Evolutionary conservation across 2,797 vertebrate genomes (phyloP).

Genomic region (Varecia variegata): DNA sequence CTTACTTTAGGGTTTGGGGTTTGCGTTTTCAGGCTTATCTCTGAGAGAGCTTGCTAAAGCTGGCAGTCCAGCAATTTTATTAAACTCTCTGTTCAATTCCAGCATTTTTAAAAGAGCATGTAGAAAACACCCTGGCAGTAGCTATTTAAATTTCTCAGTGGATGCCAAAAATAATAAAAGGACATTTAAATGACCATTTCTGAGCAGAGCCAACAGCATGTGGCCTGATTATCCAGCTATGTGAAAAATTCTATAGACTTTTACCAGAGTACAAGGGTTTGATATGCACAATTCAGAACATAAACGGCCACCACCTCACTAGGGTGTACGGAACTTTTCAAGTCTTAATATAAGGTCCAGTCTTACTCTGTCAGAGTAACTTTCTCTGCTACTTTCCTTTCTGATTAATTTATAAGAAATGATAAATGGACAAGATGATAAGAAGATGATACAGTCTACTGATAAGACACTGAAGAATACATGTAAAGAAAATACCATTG

Average conservation of each 20-base stretch:
- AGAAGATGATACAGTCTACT: not conserved
- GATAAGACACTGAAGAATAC: not conserved
- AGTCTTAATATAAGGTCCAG: not conserved
- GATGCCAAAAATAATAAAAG: constrained; percentile 72
- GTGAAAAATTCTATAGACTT: constrained; percentile 53
- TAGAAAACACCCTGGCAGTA: constrained; percentile 57
- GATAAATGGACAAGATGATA: not conserved
- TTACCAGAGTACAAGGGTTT: constrained; percentile 14
- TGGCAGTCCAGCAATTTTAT: constrained; percentile 71
- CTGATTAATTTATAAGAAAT: not conserved
- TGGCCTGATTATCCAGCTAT: constrained; percentile 48
- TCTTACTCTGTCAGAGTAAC: not conserved
- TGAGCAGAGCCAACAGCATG: constrained; percentile 61
- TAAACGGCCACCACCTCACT: not conserved
- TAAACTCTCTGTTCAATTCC: constrained; percentile 68
- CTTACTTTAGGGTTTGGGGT: constrained; percentile 34
- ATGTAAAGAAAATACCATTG: not conserved
- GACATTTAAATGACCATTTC: constrained; percentile 67
- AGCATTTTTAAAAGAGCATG: constrained; percentile 66
- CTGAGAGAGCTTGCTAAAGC: constrained; percentile 52
- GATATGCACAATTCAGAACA: constrained; percentile 26
- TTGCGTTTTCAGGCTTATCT: constrained; percentile 68
- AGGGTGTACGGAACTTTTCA: not conserved
- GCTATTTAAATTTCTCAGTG: constrained; percentile 69
- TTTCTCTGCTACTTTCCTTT: not conserved